A percentile compares a stretch with the other conserved stretches of the same genome.
Conservation (phyloP, 2,113 vertebrate genomes). For the Poeciliopsis prolifica region DNA sequence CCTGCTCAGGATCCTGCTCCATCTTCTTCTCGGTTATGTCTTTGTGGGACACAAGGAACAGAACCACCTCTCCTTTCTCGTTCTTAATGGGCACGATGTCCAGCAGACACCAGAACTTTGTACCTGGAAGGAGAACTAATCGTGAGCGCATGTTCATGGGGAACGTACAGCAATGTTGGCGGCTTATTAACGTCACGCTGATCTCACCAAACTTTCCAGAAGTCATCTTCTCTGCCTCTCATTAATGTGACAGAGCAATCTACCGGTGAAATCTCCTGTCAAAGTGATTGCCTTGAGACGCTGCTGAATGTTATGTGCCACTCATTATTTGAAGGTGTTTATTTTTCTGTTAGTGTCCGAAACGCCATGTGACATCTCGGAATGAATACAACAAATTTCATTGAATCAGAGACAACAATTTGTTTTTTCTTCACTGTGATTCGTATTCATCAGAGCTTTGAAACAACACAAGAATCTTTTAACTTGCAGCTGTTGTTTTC, state of each 20-base stretch:
- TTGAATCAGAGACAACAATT: too few species aligned
- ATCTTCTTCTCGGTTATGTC: constrained; percentile 90
- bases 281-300: not conserved
- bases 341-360: not conserved
- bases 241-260: not conserved
- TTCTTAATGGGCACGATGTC: constrained; percentile 94
- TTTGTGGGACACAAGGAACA: constrained; percentile 92
- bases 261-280: not conserved
- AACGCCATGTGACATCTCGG: too few species aligned
- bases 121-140: constrained; percentile 71
- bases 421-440: too few species aligned
- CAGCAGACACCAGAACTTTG: constrained; percentile 92
- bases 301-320: not conserved
- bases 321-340: not conserved
- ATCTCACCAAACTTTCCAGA: not conserved
- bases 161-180: too few species aligned
- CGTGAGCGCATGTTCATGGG: not conserved
- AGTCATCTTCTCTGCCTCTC: not conserved
- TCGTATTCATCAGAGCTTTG: too few species aligned
- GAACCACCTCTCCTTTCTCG: constrained; percentile 91
- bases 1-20: constrained; percentile 80
- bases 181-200: not conserved
- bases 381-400: too few species aligned
- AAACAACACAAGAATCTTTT: too few species aligned
- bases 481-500: too few species aligned